Evolutionary conservation across 2,113 vertebrate genomes (phyloP).

Genomic region (Channa maculata): DNA sequence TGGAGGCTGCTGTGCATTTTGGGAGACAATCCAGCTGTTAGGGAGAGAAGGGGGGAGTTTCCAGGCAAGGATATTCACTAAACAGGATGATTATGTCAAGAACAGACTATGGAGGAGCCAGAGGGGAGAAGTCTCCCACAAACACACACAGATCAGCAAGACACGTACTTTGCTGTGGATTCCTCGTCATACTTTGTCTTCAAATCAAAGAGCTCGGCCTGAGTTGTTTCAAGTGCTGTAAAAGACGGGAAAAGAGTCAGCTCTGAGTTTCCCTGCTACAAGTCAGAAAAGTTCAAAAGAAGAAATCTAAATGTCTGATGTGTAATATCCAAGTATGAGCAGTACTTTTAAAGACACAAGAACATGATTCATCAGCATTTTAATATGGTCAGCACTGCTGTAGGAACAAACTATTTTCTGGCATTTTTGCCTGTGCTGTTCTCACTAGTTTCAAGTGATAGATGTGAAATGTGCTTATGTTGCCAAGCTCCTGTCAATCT

Average conservation of each 20-base stretch:
- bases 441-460: background rate
- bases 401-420: background rate
- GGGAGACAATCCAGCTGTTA: slow-evolving; percentile 77
- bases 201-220: slow-evolving; percentile 98
- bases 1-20: slow-evolving; percentile 62
- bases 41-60: slow-evolving; percentile 63
- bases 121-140: slow-evolving; percentile 59
- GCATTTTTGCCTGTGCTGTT: background rate
- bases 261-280: background rate
- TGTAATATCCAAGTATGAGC: background rate
- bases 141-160: slow-evolving; percentile 48
- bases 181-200: slow-evolving; percentile 99
- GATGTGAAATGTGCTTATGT: slow-evolving; percentile 2
- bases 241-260: slow-evolving; percentile 42
- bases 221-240: slow-evolving; percentile 97
- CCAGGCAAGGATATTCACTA: slow-evolving; percentile 68
- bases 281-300: slow-evolving; percentile 1
- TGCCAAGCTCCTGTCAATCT: slow-evolving; percentile 3
- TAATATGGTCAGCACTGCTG: background rate
- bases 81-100: slow-evolving; percentile 76
- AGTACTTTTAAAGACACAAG: background rate
- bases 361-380: background rate
- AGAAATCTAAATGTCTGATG: background rate
- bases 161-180: slow-evolving; percentile 96
- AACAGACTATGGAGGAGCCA: slow-evolving; percentile 56